phyloP scores from a whole-genome alignment of 2,888 invertebrate species.

The Nomada ruficornis region DNA sequence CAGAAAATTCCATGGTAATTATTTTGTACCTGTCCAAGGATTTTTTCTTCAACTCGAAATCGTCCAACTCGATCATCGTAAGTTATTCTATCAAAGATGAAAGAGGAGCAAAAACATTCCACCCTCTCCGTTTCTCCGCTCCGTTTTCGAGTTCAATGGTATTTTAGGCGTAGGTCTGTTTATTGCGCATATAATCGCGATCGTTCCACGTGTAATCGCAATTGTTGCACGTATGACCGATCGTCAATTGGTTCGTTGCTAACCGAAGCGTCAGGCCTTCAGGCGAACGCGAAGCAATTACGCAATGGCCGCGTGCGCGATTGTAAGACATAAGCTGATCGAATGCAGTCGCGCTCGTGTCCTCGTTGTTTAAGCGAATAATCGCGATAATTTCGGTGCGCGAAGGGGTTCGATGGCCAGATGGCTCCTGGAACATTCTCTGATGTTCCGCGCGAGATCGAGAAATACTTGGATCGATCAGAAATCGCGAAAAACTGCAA shows the following conservation, averaged over 20 bases:
- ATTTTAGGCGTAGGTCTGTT: slow-evolving; percentile 45
- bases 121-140: neutral
- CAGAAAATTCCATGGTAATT: neutral
- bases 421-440: too few relatives aligned
- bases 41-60: neutral
- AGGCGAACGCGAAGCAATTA: slow-evolving; percentile 58
- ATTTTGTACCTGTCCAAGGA: neutral
- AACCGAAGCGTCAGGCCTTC: slow-evolving; percentile 59
- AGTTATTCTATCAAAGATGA: neutral
- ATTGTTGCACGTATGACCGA: slow-evolving; percentile 64
- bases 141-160: slow-evolving; percentile 4
- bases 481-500: too few relatives aligned
- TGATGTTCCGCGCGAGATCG: slow-evolving; percentile 8
- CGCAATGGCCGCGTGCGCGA: slow-evolving; percentile 49
- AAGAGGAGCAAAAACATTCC: neutral
- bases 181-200: slow-evolving; percentile 61
- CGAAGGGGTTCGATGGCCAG: neutral
- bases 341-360: slow-evolving; percentile 38
- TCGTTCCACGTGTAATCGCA: slow-evolving; percentile 62
- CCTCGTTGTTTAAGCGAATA: slow-evolving; percentile 26
- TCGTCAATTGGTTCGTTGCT: slow-evolving; percentile 63
- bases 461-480: neutral
- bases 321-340: slow-evolving; percentile 65
- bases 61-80: neutral
- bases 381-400: slow-evolving; percentile 13